These are phyloP conservation scores for Drosophila willistoni DNA, from an alignment of 1,140 invertebrate species.

Conservation along the genomic window DNA sequence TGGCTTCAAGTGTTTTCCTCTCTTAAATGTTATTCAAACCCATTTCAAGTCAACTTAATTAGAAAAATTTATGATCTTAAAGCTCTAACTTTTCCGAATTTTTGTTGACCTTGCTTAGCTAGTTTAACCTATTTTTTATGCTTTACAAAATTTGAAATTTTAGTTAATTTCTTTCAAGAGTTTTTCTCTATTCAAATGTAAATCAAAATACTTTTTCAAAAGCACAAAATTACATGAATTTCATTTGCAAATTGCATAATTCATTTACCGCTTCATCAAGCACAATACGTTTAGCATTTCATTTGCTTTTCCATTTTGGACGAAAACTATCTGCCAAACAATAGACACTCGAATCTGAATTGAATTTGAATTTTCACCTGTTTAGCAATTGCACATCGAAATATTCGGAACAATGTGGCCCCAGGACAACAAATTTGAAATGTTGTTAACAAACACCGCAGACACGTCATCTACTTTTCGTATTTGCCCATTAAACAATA, in stretches of 20 bases:
- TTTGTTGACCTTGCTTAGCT: too few relatives aligned
- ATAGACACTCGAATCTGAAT: slow-evolving; percentile 20
- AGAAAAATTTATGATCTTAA: too few relatives aligned
- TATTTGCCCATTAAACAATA: slow-evolving; percentile 71
- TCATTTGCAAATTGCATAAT: slow-evolving; percentile 45
- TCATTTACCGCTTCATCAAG: slow-evolving; percentile 57
- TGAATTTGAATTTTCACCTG: slow-evolving; percentile 46
- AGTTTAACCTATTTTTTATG: too few relatives aligned
- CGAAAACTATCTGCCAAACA: slow-evolving; percentile 33
- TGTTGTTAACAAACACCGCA: slow-evolving; percentile 61
- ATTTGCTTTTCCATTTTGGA: slow-evolving; percentile 23
- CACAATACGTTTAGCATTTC: slow-evolving; percentile 27
- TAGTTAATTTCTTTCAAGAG: too few relatives aligned
- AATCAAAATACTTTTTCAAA: slow-evolving; percentile 4
- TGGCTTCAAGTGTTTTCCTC: too few relatives aligned
- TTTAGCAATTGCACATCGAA: slow-evolving; percentile 29
- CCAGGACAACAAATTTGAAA: slow-evolving; percentile 49
- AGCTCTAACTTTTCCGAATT: too few relatives aligned
- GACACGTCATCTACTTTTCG: background rate
- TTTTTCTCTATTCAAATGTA: slow-evolving; percentile 18
- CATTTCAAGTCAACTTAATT: too few relatives aligned
- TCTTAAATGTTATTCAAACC: too few relatives aligned
- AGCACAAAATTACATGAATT: background rate
- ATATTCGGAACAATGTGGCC: slow-evolving; percentile 29
- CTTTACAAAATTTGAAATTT: too few relatives aligned